Base-by-base conservation (phyloP, 2,888 invertebrate species). In the Platyscelio sp. region DNA sequence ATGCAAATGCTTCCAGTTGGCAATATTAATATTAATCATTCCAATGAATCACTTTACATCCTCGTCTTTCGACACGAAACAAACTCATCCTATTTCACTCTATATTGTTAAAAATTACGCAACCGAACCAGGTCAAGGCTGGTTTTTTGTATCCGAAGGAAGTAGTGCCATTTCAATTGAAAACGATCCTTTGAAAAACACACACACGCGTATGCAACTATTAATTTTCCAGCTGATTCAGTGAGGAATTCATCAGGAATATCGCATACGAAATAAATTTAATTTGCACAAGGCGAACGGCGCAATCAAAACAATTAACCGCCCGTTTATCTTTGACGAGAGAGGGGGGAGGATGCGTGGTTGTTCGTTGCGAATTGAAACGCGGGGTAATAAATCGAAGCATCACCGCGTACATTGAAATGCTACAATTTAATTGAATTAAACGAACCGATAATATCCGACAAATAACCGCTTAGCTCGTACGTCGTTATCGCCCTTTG, bases 121-220 rank as follows among this genome's bases (percentile, higher is more conserved):
- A 68, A 70, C 22, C 40, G n/a, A 76, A 67, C 11, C 60, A 38
- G 77, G 70, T 77, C 70, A 70, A 77, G 77, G 77, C 27, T 68
- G 22, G 46, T 27, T 65, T 75, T 75, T 75, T 75, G 22, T 29
- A 33, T 38, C 29, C 38, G 70, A 77, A 61, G 51, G 60, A 77
- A 77, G 70, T n/a, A n/a, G n/a, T 77, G 51, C 51, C 61, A 61
- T 77, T 77, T 70, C 27, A 40, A 54, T 68, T 76, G n/a, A 56
- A 40, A 76, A 46, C 27, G 22, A 67, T 6, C 18, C 26, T 56
- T 26, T 56, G 18, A 11, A 46, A 29, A 60, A 51, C 15, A 15
- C 9, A 33, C 9, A 33, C 33, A 33, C n/a, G 33, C 33, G 33
- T 33, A 33, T 11, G 33, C 33, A n/a, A n/a, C 33, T 11, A 33